Conservation (phyloP, 2,888 invertebrate genomes). For the Physocephala rufipes region DNA sequence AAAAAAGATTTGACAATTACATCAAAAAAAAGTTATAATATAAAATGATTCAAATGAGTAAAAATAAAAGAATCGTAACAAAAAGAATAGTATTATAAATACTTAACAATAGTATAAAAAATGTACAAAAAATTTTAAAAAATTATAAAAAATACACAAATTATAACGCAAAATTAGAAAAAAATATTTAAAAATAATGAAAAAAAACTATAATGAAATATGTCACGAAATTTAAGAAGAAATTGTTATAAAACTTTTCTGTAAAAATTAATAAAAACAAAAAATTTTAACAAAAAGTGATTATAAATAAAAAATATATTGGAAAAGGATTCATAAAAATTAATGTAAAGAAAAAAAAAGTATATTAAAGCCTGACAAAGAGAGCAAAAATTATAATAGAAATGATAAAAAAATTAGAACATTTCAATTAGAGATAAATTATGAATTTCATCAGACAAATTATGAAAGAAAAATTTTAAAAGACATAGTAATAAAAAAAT, state of each 20-base stretch:
- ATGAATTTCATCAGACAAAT: too few species aligned
- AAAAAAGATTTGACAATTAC: too few species aligned
- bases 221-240: neutral
- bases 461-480: constrained; percentile 1
- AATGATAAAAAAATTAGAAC: too few species aligned
- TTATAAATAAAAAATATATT: neutral
- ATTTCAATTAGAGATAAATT: too few species aligned
- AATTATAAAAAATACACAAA: neutral
- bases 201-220: neutral
- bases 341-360: too few species aligned
- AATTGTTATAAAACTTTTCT: neutral
- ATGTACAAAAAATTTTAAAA: neutral
- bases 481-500: neutral
- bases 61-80: too few species aligned
- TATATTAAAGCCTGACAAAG: too few species aligned
- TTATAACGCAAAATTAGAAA: neutral
- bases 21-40: too few species aligned
- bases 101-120: too few species aligned
- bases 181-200: neutral
- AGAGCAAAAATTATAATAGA: too few species aligned
- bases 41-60: too few species aligned
- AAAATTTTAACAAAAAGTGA: neutral
- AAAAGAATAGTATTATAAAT: too few species aligned
- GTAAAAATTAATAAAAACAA: neutral
- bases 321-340: neutral